Evolutionary conservation across 2,888 invertebrate genomes (phyloP), one percentile per base, ranked within the genome.

Genomic region (Dryocosmus kuriphilus): DNA sequence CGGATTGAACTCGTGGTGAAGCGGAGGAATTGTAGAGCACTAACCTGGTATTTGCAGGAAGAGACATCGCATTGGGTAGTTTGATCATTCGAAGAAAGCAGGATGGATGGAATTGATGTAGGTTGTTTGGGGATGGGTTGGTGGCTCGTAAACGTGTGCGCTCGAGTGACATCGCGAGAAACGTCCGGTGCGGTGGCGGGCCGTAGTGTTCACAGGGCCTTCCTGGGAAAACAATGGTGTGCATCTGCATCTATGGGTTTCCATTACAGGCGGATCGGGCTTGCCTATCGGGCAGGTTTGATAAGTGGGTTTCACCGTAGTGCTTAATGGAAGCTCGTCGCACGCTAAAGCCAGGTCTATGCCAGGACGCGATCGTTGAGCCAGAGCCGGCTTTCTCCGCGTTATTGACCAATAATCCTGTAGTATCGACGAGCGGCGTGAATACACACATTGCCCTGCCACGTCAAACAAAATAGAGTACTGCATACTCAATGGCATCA

Each of bases 231-330:
- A 88, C 89, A 89, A 89, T 85, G 84, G 71, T 81, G 78, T 86
- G 83, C 85, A 85, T 87, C 86, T 88, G 86, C 87, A 88, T 88
- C 85, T 78, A 86, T 82, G 82, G 83, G 76, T 83, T 80, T 83
- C 86, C 86, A 85, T 88, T 87, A 85, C 82, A 77, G 57, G 38
- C 77, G 78, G 83, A 86, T 81, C 82, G 83, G 78, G 81, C 83
- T 80, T 83, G 83, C 86, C 86, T 85, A 86, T 88, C 85, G 84
- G 82, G 83, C 79, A 80, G 80, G 79, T 80, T 85, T 86, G 85
- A 86, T 87, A 88, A 88, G 87, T 88, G 86, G 83, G 78, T 81
- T 81, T 57, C 22, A 30, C 24, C 74, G 30, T 75, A 22, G 61
- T 61, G 78, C 67, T 81, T 78, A 82, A 82, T 80, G 79, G 74